phyloP scores from a whole-genome alignment of 2,888 invertebrate species.

The Terebella lapidaria region DNA sequence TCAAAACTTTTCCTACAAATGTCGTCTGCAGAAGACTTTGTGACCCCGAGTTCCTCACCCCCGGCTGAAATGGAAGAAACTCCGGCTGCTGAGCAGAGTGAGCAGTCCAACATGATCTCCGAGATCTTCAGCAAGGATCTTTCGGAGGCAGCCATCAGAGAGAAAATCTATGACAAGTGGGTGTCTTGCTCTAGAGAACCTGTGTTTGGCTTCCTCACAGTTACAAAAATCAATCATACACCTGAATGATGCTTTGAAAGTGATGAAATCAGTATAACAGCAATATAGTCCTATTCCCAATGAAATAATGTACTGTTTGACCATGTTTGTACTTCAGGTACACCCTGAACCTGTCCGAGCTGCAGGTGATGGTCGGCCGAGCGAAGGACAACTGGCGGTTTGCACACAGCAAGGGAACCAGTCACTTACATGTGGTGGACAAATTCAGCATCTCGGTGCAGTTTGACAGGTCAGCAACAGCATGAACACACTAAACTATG shows the following conservation, averaged over 20 bases:
- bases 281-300: too few relatives aligned
- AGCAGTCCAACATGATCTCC: conserved; percentile 12
- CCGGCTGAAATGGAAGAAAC: conserved; percentile 30
- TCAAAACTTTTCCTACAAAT: too few relatives aligned
- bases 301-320: too few relatives aligned
- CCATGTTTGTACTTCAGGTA: conserved; percentile 54
- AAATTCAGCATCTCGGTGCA: conserved; percentile 60
- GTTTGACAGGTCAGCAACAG: conserved; percentile 51
- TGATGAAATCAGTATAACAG: too few relatives aligned
- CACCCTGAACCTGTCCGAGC: conserved; percentile 69
- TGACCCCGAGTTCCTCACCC: conserved; percentile 54
- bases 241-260: too few relatives aligned
- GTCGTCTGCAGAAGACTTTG: conserved; percentile 39
- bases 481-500: too few relatives aligned
- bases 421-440: conserved; percentile 79
- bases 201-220: too few relatives aligned
- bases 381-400: conserved; percentile 86
- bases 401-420: conserved; percentile 78
- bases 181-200: too few relatives aligned
- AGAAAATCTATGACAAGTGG: conserved; percentile 68
- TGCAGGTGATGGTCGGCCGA: conserved; percentile 81
- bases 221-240: too few relatives aligned
- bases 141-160: conserved; percentile 56
- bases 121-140: conserved; percentile 31
- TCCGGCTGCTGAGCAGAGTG: conserved; percentile 11